Conservation (phyloP, 2,113 vertebrate genomes). For the Microcebus griseorufus region DNA sequence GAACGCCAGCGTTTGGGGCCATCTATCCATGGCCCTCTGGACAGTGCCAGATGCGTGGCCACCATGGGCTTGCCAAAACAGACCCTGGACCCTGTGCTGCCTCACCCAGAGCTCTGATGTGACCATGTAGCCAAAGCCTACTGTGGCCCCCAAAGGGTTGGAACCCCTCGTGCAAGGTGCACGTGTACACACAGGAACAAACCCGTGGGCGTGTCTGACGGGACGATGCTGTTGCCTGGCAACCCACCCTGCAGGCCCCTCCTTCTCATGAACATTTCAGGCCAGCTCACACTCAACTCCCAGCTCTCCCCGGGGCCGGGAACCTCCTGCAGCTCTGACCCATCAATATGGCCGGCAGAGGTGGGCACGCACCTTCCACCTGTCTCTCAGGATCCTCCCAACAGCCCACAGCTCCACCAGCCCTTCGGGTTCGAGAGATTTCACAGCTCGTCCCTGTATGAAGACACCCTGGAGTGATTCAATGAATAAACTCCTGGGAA, state of each 20-base stretch:
- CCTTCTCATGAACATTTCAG: not conserved
- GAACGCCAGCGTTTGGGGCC: fast-evolving
- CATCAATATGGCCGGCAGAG: not conserved
- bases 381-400: not conserved
- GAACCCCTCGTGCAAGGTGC: fast-evolving
- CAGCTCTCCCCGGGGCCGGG: fast-evolving
- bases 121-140: fast-evolving
- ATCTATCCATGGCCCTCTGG: not conserved
- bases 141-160: not conserved
- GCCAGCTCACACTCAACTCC: not conserved
- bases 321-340: fast-evolving
- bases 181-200: fast-evolving
- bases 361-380: not conserved
- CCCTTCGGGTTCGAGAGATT: not conserved
- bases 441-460: not conserved
- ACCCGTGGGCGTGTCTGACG: fast-evolving
- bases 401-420: not conserved
- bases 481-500: not conserved
- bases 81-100: too few relatives aligned
- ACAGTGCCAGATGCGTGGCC: not conserved
- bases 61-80: not conserved
- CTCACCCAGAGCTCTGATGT: not conserved
- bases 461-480: fast-evolving
- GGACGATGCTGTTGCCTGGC: fast-evolving
- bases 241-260: fast-evolving